These are phyloP conservation scores for Anguilla japonica DNA, from an alignment of 2,113 vertebrate genomes.

Conservation along the genomic window DNA sequence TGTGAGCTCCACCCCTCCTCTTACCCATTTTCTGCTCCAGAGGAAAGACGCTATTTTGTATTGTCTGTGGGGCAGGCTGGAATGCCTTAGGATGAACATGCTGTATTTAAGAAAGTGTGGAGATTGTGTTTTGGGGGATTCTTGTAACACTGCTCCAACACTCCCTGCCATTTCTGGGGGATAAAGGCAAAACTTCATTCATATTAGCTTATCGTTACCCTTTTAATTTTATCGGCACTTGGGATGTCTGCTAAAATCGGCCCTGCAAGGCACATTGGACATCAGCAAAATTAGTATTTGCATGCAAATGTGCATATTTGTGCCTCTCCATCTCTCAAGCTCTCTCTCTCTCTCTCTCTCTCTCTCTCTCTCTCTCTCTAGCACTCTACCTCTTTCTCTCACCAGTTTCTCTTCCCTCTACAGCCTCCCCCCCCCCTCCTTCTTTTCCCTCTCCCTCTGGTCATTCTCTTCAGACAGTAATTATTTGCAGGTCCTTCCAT, in stretches of 20 bases:
- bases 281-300: too few species aligned
- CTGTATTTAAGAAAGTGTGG: not conserved
- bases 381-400: not conserved
- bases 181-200: too few species aligned
- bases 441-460: not conserved
- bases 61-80: not conserved
- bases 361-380: not conserved
- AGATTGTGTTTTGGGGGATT: not conserved
- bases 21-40: slow-evolving; percentile 6
- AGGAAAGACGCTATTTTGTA: not conserved
- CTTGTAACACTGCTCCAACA: not conserved
- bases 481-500: not conserved
- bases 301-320: too few species aligned
- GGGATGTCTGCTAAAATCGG: too few species aligned
- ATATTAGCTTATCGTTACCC: too few species aligned
- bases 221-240: too few species aligned
- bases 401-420: not conserved
- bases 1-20: not conserved
- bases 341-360: too few species aligned
- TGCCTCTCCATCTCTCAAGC: too few species aligned
- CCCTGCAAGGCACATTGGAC: too few species aligned
- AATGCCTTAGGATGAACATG: not conserved
- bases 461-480: not conserved
- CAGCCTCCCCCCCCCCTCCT: not conserved
- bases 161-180: too few species aligned